phyloP scores from a whole-genome alignment of 2,797 vertebrate species.

The Xenentodon cancila region DNA sequence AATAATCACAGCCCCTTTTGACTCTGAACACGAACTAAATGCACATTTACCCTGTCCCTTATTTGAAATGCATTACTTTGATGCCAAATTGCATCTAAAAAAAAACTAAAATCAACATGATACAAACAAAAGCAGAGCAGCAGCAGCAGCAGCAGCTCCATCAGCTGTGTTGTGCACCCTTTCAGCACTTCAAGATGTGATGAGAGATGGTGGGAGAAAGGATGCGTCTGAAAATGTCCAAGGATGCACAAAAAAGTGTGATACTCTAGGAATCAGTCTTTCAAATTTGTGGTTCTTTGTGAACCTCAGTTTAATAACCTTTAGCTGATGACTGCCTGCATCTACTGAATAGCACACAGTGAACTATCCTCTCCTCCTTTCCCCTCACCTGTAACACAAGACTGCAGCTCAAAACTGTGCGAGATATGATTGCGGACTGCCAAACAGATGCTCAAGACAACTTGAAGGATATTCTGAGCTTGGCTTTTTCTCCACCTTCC shows the following conservation, averaged over 20 bases:
- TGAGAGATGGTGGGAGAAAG: slow-evolving; percentile 24
- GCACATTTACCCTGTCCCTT: no score
- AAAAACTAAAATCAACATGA: no score
- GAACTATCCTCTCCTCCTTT: no score
- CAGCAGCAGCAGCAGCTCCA: no score
- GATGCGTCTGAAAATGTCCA: not conserved
- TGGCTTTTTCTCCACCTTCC: slow-evolving; percentile 15
- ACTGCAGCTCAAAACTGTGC: slow-evolving; percentile 34
- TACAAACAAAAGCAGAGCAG: no score
- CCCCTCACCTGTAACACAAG: slow-evolving; percentile 24
- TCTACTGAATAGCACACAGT: no score
- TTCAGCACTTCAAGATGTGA: slow-evolving; percentile 18
- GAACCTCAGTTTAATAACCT: slow-evolving; percentile 35
- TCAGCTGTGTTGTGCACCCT: not conserved
- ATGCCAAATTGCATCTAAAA: no score
- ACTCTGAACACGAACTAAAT: no score
- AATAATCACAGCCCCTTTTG: no score
- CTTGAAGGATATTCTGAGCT: slow-evolving; percentile 46
- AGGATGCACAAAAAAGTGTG: slow-evolving; percentile 17
- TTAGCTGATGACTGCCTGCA: slow-evolving; percentile 25
- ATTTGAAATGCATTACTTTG: no score
- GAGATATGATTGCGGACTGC: slow-evolving; percentile 37
- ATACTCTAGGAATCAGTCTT: slow-evolving; percentile 29
- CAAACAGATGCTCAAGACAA: slow-evolving; percentile 45
- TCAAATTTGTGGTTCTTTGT: slow-evolving; percentile 46